Percentiles rank a stretch among this genome's conserved stretches.
phyloP scores from a whole-genome alignment of 2,888 invertebrate species.

The Polyploca ridens region DNA sequence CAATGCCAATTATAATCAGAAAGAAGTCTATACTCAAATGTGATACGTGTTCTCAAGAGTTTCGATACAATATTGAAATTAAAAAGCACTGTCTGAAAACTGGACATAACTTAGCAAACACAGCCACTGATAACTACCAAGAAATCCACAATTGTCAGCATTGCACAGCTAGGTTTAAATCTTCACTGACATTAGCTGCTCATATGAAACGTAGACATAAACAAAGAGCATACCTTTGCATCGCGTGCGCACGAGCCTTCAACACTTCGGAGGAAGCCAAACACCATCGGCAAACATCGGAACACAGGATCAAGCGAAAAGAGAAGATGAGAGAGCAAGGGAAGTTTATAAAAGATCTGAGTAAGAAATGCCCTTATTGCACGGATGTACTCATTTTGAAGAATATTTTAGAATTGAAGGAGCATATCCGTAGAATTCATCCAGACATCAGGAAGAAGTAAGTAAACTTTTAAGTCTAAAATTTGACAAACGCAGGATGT shows the following conservation, averaged over 20 bases:
- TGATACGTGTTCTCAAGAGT: conserved; percentile 86
- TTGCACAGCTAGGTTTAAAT: conserved; percentile 85
- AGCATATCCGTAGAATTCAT: conserved; percentile 86
- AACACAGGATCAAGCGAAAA: conserved; percentile 86
- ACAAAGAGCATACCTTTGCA: conserved; percentile 86
- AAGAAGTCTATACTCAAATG: conserved; percentile 87
- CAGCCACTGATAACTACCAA: conserved; percentile 87
- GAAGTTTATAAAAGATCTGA: conserved; percentile 60
- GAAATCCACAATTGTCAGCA: conserved; percentile 85
- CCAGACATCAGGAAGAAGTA: conserved; percentile 87
- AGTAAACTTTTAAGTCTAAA: conserved; percentile 30
- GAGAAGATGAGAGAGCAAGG: conserved; percentile 69
- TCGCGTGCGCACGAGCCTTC: conserved; percentile 87
- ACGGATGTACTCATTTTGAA: conserved; percentile 68
- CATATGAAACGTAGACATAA: conserved; percentile 87
- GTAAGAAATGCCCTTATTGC: conserved; percentile 86
- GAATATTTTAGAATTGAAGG: conserved; percentile 84
- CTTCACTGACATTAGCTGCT: conserved; percentile 87
- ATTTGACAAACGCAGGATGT: no score
- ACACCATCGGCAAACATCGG: conserved; percentile 86
- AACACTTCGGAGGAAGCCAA: conserved; percentile 85
- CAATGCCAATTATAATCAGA: conserved; percentile 91
- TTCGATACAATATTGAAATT: conserved; percentile 90
- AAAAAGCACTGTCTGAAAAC: conserved; percentile 84
- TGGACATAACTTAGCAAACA: conserved; percentile 77